phyloP scores from a whole-genome alignment of 2,113 vertebrate species.

The Takifugu flavidus region DNA sequence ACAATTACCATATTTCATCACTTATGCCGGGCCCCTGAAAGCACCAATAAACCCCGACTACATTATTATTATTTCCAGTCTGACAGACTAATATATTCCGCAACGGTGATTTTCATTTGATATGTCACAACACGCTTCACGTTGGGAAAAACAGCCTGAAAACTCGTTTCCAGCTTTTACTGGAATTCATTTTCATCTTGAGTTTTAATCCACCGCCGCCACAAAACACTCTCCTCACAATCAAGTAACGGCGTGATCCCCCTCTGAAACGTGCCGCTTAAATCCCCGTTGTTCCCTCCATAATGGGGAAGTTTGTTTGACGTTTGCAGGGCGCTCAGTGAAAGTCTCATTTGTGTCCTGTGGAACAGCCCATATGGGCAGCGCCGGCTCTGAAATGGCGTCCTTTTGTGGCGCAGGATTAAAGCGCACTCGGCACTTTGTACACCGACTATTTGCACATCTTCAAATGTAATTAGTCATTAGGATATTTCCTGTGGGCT shows the following conservation, averaged over 20 bases:
- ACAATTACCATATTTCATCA: constrained; percentile 66
- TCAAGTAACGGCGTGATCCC: constrained; percentile 14
- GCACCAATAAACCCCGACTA: constrained; percentile 57
- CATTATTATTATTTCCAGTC: constrained; percentile 59
- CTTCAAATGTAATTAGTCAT: constrained; percentile 66
- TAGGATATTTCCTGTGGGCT: constrained; percentile 51
- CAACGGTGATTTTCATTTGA: constrained; percentile 46
- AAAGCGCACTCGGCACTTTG: constrained; percentile 44
- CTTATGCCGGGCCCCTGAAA: constrained; percentile 51
- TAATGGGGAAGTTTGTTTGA: constrained; percentile 31
- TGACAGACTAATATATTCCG: constrained; percentile 59
- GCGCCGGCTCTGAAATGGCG: constrained; percentile 37
- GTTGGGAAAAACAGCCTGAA: constrained; percentile 26
- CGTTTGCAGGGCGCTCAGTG: background rate
- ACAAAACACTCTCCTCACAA: constrained; percentile 2
- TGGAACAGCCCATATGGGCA: constrained; percentile 19
- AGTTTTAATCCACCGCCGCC: constrained; percentile 16
- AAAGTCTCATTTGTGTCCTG: constrained; percentile 38
- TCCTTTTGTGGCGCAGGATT: constrained; percentile 49
- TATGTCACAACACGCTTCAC: constrained; percentile 27
- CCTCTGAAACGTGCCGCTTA: constrained; percentile 10
- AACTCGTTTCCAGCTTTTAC: constrained; percentile 1
- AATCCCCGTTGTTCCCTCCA: constrained; percentile 19
- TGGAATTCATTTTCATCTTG: constrained; percentile 38
- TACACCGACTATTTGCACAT: constrained; percentile 56